These are phyloP conservation scores for Dolichallabes microphthalmus DNA, from an alignment of 2,113 vertebrate species.

Conservation along the genomic window DNA sequence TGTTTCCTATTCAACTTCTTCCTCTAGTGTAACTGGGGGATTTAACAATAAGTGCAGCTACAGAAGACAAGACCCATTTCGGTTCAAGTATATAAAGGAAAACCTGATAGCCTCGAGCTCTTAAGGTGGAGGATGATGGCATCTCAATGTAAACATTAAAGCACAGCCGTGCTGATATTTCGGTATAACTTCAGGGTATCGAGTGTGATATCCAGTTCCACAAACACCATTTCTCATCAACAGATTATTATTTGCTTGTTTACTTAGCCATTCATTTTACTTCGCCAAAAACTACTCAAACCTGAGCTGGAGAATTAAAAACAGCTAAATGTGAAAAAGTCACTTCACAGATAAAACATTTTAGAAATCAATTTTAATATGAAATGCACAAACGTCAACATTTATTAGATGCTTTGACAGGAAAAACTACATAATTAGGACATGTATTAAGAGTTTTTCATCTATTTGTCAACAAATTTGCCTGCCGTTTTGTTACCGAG, in stretches of 20 bases:
- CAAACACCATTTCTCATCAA: too few species aligned
- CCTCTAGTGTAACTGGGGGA: not conserved
- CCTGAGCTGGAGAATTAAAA: not conserved
- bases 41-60: not conserved
- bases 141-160: not conserved
- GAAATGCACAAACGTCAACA: not conserved
- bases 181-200: too few species aligned
- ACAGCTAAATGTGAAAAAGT: not conserved
- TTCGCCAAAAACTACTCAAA: not conserved
- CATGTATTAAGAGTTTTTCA: too few species aligned
- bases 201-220: too few species aligned
- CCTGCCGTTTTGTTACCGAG: not conserved
- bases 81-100: not conserved
- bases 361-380: not conserved
- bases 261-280: too few species aligned
- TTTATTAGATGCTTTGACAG: not conserved
- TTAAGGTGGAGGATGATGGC: too few species aligned
- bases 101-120: not conserved
- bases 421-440: too few species aligned
- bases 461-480: not conserved
- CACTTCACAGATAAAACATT: not conserved
- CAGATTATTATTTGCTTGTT: too few species aligned
- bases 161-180: too few species aligned
- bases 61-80: not conserved
- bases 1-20: conserved; percentile 26